Base-by-base conservation (phyloP, 2,888 invertebrate species). In the Meganola albula region DNA sequence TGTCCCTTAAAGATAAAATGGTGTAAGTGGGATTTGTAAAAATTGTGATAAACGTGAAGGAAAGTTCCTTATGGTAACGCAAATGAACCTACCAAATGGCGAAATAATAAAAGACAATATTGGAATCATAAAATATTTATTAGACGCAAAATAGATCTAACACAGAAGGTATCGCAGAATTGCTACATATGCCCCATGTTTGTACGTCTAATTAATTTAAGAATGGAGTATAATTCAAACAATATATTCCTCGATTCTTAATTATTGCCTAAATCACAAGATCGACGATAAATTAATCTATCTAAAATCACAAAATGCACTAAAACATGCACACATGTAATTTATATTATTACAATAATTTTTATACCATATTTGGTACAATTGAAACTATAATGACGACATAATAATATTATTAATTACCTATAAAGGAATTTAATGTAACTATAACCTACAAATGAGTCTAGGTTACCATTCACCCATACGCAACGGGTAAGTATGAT, bases 291-390 rank as follows among this genome's bases (percentile, higher is more conserved):
- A 63, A 84, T 85, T 85, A 85, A 76, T 78, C 83, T 85, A 85
- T 68, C 80, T 85, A 84, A 75, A 83, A 85, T 85, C 84, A 85
- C 85, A 85, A 85, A 85, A 85, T 85, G 85, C 85, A 85, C 84
- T 85, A 85, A 85, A 85, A 85, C 85, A 85, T 85, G 85, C 85
- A 85, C 78, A 79, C 69, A 78, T 79, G 76, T 76, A 78, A 73
- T 74, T 74, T 74, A 74, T 44, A n/a, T 6, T 32, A 74, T 6
- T 16, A 57, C 71, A 73, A 65, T 65, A 73, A 77, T 83, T 16
- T 77, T 80, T 72, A 79, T 80, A 82, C 78, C 80, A 58, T 56
- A 62, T 70, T 71, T 68, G 75, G 80, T 80, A 80, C 69, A 61
- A 69, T 78, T 77, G 73, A 74, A 77, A 60, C 60, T 61, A 63